These are phyloP conservation scores for Drosophila carrolli DNA, from an alignment of 1,140 invertebrate genomes.

Conservation along the genomic window DNA sequence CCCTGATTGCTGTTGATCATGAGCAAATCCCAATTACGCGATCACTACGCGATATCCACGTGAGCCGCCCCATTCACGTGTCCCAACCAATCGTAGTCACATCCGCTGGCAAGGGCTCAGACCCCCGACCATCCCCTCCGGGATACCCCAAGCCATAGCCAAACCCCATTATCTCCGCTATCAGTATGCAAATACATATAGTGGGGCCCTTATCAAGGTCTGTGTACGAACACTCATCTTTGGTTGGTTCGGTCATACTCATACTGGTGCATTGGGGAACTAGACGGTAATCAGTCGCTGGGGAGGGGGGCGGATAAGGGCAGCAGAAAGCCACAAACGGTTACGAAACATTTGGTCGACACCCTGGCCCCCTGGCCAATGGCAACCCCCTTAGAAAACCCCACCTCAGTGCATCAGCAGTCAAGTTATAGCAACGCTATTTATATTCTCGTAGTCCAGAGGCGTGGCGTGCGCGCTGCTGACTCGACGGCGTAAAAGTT, in stretches of 20 bases:
- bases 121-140: constrained; percentile 6
- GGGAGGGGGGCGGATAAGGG: background rate
- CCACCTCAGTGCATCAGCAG: constrained; percentile 23
- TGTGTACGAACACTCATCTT: constrained; percentile 5
- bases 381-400: background rate
- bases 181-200: constrained; percentile 46
- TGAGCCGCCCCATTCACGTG: constrained; percentile 59
- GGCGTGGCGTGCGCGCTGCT: constrained; percentile 50
- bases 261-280: background rate
- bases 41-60: constrained; percentile 50
- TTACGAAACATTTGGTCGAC: constrained; percentile 61
- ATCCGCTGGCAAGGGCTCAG: constrained; percentile 18
- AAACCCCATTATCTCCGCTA: constrained; percentile 9
- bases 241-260: constrained; percentile 3
- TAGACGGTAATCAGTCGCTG: constrained; percentile 32
- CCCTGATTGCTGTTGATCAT: constrained; percentile 33
- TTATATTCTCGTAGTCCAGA: constrained; percentile 70
- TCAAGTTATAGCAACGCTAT: constrained; percentile 62
- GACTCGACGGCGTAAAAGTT: constrained; percentile 26
- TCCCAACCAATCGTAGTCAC: constrained; percentile 38
- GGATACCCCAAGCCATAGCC: background rate
- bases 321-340: constrained; percentile 46
- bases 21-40: constrained; percentile 50
- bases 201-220: constrained; percentile 27
- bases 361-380: constrained; percentile 2